Conservation (phyloP, 2,113 vertebrate species). For the Theropithecus gelada region DNA sequence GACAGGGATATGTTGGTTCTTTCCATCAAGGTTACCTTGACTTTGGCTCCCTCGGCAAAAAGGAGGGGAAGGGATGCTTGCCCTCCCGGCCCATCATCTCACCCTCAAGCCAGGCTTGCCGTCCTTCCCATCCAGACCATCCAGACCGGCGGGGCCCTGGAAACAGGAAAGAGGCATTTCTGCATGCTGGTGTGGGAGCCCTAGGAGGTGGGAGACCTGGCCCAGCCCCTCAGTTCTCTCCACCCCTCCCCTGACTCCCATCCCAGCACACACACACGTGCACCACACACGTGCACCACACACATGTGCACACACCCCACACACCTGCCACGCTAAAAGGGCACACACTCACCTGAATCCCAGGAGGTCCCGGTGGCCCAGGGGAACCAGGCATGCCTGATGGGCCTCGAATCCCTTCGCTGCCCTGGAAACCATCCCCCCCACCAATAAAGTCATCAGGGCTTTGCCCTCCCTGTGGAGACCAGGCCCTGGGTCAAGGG, state of each 20-base stretch:
- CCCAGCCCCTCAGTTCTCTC: neutral
- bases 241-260: neutral
- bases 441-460: neutral
- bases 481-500: rapidly evolving
- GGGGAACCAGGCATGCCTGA: conserved; percentile 88
- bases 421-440: conserved; percentile 86
- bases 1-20: neutral
- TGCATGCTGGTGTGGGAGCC: neutral
- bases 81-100: conserved; percentile 20
- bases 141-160: conserved; percentile 93
- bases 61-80: neutral
- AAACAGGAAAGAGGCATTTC: neutral
- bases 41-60: neutral
- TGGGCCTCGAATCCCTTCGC: conserved; percentile 88
- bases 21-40: neutral
- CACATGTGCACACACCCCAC: rapidly evolving
- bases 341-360: conserved; percentile 85
- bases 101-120: conserved; percentile 94
- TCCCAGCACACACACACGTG: rapidly evolving
- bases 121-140: conserved; percentile 94
- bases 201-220: neutral
- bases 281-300: too few species aligned
- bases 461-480: rapidly evolving
- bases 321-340: rapidly evolving
- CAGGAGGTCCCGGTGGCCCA: conserved; percentile 89